Evolutionary conservation across 2,797 vertebrate genomes (phyloP).

Genomic region (Chelon labrosus): DNA sequence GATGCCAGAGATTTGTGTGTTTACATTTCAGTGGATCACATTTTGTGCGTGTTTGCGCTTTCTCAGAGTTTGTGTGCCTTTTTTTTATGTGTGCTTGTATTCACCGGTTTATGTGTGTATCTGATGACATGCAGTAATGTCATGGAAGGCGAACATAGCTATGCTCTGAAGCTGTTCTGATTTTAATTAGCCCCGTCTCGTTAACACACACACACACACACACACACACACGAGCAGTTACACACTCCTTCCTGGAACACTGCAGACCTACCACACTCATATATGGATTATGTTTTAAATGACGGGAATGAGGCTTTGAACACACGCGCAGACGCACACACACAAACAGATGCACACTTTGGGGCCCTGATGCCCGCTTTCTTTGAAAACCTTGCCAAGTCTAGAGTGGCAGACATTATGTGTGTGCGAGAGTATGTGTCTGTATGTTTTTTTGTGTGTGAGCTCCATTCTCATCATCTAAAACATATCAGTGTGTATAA

Average conservation of each 20-base stretch:
- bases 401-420: constrained; percentile 56
- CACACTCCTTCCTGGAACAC: constrained; percentile 70
- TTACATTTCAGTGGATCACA: constrained; percentile 29
- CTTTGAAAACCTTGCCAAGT: constrained; percentile 76
- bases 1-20: constrained; percentile 59
- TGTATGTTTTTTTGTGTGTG: constrained; percentile 35
- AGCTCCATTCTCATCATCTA: constrained; percentile 58
- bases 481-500: constrained; percentile 72
- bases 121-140: constrained; percentile 59
- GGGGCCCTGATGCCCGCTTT: constrained; percentile 55
- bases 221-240: constrained; percentile 36
- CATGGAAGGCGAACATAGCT: constrained; percentile 50
- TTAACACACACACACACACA: constrained; percentile 60
- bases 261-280: constrained; percentile 68
- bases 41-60: constrained; percentile 9
- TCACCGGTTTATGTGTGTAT: constrained; percentile 24
- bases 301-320: constrained; percentile 65
- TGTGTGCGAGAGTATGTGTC: constrained; percentile 30
- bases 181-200: constrained; percentile 72
- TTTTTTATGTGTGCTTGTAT: constrained; percentile 4
- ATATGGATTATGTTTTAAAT: constrained; percentile 71
- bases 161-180: constrained; percentile 65
- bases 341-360: constrained; percentile 36
- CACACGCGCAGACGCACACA: constrained; percentile 48
- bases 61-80: constrained; percentile 2